These are phyloP conservation scores for Drosophila diplacantha DNA, from an alignment of 2,888 invertebrate genomes.

Conservation along the genomic window DNA sequence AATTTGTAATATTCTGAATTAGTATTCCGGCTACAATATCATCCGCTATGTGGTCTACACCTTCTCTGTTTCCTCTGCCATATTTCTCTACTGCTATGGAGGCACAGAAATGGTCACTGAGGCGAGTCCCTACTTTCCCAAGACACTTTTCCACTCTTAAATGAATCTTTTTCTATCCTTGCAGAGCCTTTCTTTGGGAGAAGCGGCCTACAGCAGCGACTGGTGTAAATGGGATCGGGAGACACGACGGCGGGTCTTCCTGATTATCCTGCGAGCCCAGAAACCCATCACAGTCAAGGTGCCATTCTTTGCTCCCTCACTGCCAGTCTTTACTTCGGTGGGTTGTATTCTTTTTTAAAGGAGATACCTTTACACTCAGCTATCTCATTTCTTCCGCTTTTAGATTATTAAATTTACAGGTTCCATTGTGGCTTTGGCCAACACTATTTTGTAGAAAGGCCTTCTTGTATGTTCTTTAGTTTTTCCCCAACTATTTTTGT, in stretches of 20 bases:
- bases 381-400: neutral
- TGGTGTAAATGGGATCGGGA: conserved; percentile 57
- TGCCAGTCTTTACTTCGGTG: conserved; percentile 50
- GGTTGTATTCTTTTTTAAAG: neutral
- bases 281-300: conserved; percentile 51
- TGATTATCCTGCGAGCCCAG: conserved; percentile 55
- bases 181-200: conserved; percentile 56
- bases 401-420: conserved; percentile 66
- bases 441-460: conserved; percentile 51
- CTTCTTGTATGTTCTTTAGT: neutral
- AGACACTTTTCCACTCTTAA: accelerated
- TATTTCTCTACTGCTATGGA: conserved; percentile 58
- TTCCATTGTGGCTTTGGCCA: conserved; percentile 65
- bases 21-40: conserved; percentile 61
- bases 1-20: neutral
- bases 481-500: neutral
- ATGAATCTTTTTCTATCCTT: neutral
- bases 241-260: conserved; percentile 47
- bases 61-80: conserved; percentile 45
- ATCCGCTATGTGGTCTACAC: conserved; percentile 58
- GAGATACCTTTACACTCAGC: neutral
- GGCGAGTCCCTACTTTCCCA: conserved; percentile 21
- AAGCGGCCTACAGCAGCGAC: conserved; percentile 55
- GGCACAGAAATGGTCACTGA: conserved; percentile 58
- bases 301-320: conserved; percentile 55